phyloP scores from a whole-genome alignment of 2,888 invertebrate species.

The Odontothrips loti region DNA sequence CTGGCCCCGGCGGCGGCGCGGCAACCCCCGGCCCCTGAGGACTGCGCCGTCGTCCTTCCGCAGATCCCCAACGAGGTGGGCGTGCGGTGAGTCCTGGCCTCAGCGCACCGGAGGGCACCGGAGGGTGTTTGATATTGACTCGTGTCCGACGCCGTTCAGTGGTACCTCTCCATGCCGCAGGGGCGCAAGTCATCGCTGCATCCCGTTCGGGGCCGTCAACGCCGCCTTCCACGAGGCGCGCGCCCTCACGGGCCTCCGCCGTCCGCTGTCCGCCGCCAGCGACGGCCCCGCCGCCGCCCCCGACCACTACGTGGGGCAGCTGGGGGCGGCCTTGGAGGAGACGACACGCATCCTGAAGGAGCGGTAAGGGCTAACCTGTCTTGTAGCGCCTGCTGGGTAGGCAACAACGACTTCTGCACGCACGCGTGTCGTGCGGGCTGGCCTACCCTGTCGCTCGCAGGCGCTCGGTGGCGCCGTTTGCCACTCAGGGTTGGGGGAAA shows the following conservation, averaged over 20 bases:
- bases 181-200: conserved; percentile 38
- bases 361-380: too few species aligned
- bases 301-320: conserved; percentile 41
- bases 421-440: too few species aligned
- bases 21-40: background rate
- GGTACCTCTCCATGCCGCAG: conserved; percentile 32
- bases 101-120: too few species aligned
- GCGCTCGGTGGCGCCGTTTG: too few species aligned
- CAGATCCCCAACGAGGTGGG: background rate
- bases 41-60: background rate
- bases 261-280: conserved; percentile 37
- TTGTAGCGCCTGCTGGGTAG: too few species aligned
- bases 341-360: conserved; percentile 45
- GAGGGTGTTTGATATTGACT: too few species aligned
- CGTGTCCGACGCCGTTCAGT: too few species aligned
- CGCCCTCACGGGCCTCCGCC: conserved; percentile 38
- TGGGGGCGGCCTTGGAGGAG: conserved; percentile 45
- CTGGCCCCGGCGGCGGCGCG: background rate
- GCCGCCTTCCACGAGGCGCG: conserved; percentile 41
- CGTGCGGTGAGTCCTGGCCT: background rate
- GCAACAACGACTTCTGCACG: too few species aligned
- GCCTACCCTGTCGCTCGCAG: too few species aligned
- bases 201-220: conserved; percentile 42
- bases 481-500: too few species aligned
- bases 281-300: conserved; percentile 37